phyloP scores from a whole-genome alignment of 37 sponge, comb jelly and placozoan genomes.

The Diacarnus erythraeanus region DNA sequence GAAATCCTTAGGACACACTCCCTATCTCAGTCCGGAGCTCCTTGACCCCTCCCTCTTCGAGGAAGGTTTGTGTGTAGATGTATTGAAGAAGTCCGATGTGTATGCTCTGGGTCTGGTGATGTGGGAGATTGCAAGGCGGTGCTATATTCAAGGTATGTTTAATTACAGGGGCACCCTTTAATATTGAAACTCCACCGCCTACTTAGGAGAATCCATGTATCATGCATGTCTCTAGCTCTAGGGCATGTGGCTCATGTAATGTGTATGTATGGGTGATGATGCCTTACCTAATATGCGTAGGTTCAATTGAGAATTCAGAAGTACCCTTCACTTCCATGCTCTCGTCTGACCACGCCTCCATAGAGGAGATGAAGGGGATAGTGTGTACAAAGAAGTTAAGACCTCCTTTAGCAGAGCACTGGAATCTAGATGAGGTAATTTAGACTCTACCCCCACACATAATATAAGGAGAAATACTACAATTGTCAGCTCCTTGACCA shows the following conservation, averaged over 20 bases:
- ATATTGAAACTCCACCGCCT: too few species aligned
- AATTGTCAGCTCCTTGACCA: too few species aligned
- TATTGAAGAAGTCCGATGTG: constrained; percentile 45
- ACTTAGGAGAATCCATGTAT: too few species aligned
- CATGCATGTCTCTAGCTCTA: too few species aligned
- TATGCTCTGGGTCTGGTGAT: constrained; percentile 65
- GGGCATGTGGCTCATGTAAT: too few species aligned
- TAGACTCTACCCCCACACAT: background rate
- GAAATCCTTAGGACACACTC: background rate
- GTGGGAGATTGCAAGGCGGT: constrained; percentile 66
- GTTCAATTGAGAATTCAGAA: constrained; percentile 5
- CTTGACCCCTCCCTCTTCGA: constrained; percentile 1
- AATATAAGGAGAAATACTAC: background rate
- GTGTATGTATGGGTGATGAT: too few species aligned
- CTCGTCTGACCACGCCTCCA: background rate
- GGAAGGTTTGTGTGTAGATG: background rate
- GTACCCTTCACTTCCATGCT: constrained; percentile 47
- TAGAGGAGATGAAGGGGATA: constrained; percentile 37
- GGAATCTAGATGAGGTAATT: constrained; percentile 50
- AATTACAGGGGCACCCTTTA: background rate
- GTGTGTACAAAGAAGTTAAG: constrained; percentile 22
- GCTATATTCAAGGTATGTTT: constrained; percentile 44
- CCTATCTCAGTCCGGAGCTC: constrained; percentile 54
- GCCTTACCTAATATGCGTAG: too few species aligned
- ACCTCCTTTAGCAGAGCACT: constrained; percentile 50